Evolutionary conservation across 2,888 invertebrate genomes (phyloP).

Genomic region (Mimachlamys varia): DNA sequence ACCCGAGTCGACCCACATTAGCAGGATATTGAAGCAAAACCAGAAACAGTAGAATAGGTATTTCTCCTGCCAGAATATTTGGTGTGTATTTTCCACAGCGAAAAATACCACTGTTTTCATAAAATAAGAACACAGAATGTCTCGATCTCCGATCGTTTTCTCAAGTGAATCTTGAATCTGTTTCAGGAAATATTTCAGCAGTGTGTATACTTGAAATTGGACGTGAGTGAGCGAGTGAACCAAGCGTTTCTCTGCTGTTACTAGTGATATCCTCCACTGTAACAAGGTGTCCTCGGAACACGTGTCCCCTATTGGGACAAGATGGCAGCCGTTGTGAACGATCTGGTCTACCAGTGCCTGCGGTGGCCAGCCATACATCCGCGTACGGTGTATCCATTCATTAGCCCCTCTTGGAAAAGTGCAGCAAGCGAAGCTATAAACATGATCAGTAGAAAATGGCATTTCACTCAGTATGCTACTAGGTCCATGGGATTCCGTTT

Average conservation of each 20-base stretch:
- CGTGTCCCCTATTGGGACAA: constrained; percentile 48
- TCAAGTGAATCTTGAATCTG: constrained; percentile 17
- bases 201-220: constrained; percentile 46
- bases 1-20: constrained; percentile 40
- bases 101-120: constrained; percentile 53
- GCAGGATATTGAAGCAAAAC: constrained; percentile 44
- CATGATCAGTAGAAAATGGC: not conserved
- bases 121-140: constrained; percentile 51
- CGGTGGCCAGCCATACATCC: constrained; percentile 39
- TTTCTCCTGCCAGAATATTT: constrained; percentile 41
- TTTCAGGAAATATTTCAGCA: constrained; percentile 50
- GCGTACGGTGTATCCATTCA: constrained; percentile 39
- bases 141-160: not conserved
- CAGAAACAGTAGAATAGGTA: constrained; percentile 45
- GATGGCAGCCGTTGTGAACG: constrained; percentile 41
- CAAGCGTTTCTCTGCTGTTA: constrained; percentile 44
- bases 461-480: not conserved
- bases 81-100: constrained; percentile 46
- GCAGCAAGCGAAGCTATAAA: not conserved
- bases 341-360: constrained; percentile 24
- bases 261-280: constrained; percentile 51
- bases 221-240: constrained; percentile 49
- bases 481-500: not conserved
- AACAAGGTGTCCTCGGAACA: constrained; percentile 34
- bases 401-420: constrained; percentile 11